Evolutionary conservation across 2,113 vertebrate genomes (phyloP), one percentile per base, ranked within the genome.

Genomic region (Vimba vimba): DNA sequence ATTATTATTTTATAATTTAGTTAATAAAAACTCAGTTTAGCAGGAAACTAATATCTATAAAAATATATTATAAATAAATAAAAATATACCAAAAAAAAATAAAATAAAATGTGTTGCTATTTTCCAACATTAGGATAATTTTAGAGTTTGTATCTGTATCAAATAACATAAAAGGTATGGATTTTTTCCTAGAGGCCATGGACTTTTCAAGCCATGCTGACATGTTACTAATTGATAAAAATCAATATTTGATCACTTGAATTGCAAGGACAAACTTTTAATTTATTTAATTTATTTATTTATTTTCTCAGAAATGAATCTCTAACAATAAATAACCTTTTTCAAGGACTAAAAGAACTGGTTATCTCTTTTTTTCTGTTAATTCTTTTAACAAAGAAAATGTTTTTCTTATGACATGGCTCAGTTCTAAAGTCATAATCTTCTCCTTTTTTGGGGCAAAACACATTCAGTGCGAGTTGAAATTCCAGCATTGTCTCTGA

Each of bases 401-500:
- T 47, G 12, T 55, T 17, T 43, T 73, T 12, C 17, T 21, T 25
- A 73, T 73, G 36, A 73, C 4, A 4, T n/a, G 21, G 36, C 68
- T 71, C 9, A 81, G 15, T 66, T 81, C 50, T 81, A 81, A 64
- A 81, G 17, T 64, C 39, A 12, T n/a, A 36, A 8, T 57, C 17
- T 19, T 39, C 8, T 73, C 13, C 19, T 15, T 73, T 33, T 27
- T 52, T 8, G 27, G 50, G 47, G 55, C 47, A 84, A 69, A 83
- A 45, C 76, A 57, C 27, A 13, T 85, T 86, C 30, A 5, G 19
- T 60, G 62, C 15, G 23, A 79, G 47, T 45, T 33, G 75, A 83
- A 82, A 80, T 60, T 76, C 43, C 69, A 36, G 36, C 30, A 33
- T 36, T 25, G 39, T 80, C 30, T 68, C 79, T 75, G 27, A 82